phyloP scores from a whole-genome alignment of 2,113 vertebrate species.

The Suricata suricatta region DNA sequence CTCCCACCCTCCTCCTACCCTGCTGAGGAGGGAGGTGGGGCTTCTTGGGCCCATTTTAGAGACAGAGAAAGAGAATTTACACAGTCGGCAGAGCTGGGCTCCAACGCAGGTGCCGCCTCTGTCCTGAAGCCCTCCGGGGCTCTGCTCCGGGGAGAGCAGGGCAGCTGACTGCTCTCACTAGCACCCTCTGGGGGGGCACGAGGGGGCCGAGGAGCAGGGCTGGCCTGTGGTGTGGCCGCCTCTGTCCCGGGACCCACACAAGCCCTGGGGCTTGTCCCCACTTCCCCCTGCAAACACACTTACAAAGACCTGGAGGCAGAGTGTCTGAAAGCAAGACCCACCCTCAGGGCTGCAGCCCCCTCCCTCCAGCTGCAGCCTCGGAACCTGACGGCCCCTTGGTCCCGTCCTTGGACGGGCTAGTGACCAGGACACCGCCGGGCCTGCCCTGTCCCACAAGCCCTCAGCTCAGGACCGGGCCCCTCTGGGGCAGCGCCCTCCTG shows the following conservation, averaged over 20 bases:
- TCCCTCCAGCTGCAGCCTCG: background rate
- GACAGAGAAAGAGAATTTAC: background rate
- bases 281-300: background rate
- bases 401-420: accelerated
- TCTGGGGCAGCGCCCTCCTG: background rate
- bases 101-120: background rate
- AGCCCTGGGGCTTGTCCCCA: background rate
- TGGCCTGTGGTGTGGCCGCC: background rate
- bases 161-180: accelerated
- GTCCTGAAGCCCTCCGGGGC: background rate
- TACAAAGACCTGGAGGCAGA: background rate
- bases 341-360: background rate
- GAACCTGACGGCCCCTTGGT: no score
- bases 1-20: accelerated
- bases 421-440: background rate
- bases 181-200: accelerated
- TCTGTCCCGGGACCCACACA: background rate
- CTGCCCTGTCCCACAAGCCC: accelerated
- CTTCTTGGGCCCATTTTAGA: background rate
- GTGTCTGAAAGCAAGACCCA: background rate
- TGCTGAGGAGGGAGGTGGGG: background rate
- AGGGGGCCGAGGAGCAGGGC: no score
- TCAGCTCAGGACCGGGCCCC: accelerated
- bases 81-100: background rate
- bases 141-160: background rate